phyloP scores from a whole-genome alignment of 2,113 vertebrate species.

The Xenus cinereus region DNA sequence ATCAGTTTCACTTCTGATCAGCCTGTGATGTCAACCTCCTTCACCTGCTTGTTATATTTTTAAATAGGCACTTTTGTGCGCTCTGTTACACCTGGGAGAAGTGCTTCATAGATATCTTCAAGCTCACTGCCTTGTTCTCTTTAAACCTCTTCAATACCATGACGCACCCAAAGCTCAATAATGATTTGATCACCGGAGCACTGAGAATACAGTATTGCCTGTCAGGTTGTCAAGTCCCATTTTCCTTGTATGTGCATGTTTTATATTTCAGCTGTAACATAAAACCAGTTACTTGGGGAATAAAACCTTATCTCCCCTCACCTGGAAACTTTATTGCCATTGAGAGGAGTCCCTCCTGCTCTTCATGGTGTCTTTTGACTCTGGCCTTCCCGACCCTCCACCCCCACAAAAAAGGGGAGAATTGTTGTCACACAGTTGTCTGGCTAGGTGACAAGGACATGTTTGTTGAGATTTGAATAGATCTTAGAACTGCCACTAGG shows the following conservation, averaged over 20 bases:
- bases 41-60: neutral
- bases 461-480: neutral
- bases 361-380: neutral
- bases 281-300: neutral
- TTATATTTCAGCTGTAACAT: neutral
- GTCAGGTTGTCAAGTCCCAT: neutral
- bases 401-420: neutral
- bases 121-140: neutral
- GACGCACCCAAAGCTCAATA: rapidly evolving
- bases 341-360: neutral
- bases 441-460: neutral
- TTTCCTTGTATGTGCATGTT: neutral
- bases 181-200: neutral
- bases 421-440: neutral
- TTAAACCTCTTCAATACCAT: neutral
- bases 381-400: neutral
- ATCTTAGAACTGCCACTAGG: neutral
- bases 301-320: neutral
- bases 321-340: neutral
- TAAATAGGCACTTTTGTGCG: neutral
- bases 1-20: neutral
- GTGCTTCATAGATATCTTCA: neutral
- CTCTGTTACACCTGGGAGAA: neutral
- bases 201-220: neutral
- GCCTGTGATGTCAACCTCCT: neutral